phyloP scores from a whole-genome alignment of 2,113 vertebrate species.

The Pitta sordida region DNA sequence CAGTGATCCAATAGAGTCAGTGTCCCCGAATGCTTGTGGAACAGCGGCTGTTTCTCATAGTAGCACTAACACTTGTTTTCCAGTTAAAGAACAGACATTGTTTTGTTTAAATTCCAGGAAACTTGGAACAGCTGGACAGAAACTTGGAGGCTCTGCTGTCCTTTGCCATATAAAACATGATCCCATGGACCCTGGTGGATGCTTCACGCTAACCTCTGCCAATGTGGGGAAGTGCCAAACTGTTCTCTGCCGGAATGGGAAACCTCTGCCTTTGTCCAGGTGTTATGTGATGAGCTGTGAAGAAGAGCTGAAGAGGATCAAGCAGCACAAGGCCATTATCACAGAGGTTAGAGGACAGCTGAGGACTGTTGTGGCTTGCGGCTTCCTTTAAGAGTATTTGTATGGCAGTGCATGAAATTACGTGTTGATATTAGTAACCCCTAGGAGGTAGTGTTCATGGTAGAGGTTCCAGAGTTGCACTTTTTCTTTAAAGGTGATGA shows the following conservation, averaged over 20 bases:
- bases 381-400: background rate
- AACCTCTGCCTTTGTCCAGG: slow-evolving; percentile 87
- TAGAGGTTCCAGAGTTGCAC: background rate
- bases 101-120: slow-evolving; percentile 78
- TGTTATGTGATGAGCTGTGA: slow-evolving; percentile 86
- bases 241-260: slow-evolving; percentile 90
- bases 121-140: slow-evolving; percentile 96
- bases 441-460: background rate
- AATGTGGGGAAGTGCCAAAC: slow-evolving; percentile 98
- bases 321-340: slow-evolving; percentile 92
- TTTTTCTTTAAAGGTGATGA: background rate
- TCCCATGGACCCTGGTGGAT: slow-evolving; percentile 88
- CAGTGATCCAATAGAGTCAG: background rate
- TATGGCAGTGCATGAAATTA: background rate
- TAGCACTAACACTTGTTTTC: background rate
- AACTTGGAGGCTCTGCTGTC: slow-evolving; percentile 93
- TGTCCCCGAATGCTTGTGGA: background rate
- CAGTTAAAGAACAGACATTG: background rate
- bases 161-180: slow-evolving; percentile 97
- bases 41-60: background rate
- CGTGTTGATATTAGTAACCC: background rate
- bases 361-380: background rate
- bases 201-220: slow-evolving; percentile 92
- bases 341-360: slow-evolving; percentile 83
- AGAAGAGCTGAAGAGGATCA: slow-evolving; percentile 88